These are phyloP conservation scores for Maconellicoccus hirsutus DNA, from an alignment of 1,140 invertebrate genomes.

Conservation along the genomic window DNA sequence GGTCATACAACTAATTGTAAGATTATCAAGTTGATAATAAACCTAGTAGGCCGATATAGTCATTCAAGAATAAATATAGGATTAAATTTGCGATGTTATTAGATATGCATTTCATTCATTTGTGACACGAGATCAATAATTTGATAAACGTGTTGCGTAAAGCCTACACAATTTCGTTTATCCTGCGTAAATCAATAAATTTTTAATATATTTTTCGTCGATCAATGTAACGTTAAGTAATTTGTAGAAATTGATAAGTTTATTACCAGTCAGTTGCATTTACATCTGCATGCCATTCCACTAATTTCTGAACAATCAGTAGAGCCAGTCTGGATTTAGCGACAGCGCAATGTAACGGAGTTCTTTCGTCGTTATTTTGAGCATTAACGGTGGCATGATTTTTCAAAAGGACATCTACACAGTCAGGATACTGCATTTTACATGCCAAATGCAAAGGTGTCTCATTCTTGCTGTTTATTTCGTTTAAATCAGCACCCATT, in stretches of 20 bases:
- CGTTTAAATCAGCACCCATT: conserved; percentile 53
- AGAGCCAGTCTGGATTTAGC: conserved; percentile 61
- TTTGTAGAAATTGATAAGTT: conserved; percentile 44
- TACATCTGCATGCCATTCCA: conserved; percentile 47
- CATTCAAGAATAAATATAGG: too few species aligned
- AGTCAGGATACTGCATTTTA: conserved; percentile 58
- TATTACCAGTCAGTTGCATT: conserved; percentile 59
- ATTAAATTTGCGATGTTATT: too few species aligned
- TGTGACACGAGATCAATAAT: too few species aligned
- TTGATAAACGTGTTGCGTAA: too few species aligned
- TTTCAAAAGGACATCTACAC: conserved; percentile 60
- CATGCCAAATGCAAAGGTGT: conserved; percentile 65
- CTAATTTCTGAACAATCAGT: conserved; percentile 52
- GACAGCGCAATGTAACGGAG: conserved; percentile 62
- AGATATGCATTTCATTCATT: too few species aligned
- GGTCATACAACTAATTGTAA: too few species aligned
- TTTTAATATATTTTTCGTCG: too few species aligned
- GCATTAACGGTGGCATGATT: conserved; percentile 57
- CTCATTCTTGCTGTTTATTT: conserved; percentile 59
- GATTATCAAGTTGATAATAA: too few species aligned
- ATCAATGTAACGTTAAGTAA: too few species aligned
- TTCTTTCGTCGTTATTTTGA: conserved; percentile 61
- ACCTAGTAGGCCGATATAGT: too few species aligned
- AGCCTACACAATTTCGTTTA: too few species aligned
- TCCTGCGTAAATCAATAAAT: too few species aligned